Base-by-base conservation (phyloP, 2,113 vertebrate species). In the Aspiorhynchus laticeps region DNA sequence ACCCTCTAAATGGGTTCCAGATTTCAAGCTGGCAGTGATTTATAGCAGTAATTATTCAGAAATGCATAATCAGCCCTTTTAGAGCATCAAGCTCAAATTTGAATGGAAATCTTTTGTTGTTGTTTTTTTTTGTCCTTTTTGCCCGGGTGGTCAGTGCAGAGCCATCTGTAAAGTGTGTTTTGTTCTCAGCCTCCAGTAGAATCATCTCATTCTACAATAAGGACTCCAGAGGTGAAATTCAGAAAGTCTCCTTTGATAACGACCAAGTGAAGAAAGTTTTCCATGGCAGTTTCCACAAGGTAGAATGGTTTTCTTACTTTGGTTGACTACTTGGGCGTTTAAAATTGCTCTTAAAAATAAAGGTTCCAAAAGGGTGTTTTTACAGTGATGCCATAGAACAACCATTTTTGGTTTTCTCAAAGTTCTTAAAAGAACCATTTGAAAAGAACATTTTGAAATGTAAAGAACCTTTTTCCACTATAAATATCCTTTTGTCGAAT, bases 251-350 rank as follows among this genome's bases (percentile, higher is more conserved):
- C 12, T 99, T 99, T 93, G 97, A 99, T 91, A 96, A 95, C 83
- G 96, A 97, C 71, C 95, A 95, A 87, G 92, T 99, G 74, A 98
- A 97, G 94, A 96, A 94, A 89, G 90, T 99, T 91, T 99, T 99
- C 94, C 98, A 99, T 80, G 98, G 98, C 88, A 99, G 97, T 93
- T 99, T 99, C 93, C 98, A 99, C 93, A 99, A 99, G 98, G 98
- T 99, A 97, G 93, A 88, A 83, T 12, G 71, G 43, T 33, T 65
- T 81, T 14, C 28, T 41, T 80, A 82, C 81, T 41, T 63, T 28
- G 10, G 9, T 61, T 71, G n/a, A 61, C 10, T 48, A 81, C 36
- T 38, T 11, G 28, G 76, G 10, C 0, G 2, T 38, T 4, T 59
- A 36, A 46, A 46, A 46, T 46, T 46, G 46, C 3, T 48, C 11